A percentile compares a stretch with the other conserved stretches of the same genome.
Conservation (phyloP, 2,113 vertebrate species). For the Carassius gibelio region DNA sequence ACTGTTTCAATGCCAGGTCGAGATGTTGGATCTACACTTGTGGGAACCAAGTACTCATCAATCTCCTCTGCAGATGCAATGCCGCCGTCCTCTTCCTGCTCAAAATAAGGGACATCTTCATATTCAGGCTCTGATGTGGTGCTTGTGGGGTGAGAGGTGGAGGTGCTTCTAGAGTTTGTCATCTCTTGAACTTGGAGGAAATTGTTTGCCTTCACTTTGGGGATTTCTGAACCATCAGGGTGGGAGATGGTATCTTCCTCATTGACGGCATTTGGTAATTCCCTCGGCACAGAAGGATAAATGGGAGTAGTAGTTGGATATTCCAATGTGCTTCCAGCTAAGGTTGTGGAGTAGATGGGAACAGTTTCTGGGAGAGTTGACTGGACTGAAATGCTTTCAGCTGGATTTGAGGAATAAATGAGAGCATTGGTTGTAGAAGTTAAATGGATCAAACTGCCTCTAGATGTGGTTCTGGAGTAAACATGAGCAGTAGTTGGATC, state of each 20-base stretch:
- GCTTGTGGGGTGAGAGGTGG: no score
- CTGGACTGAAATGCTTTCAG: no score
- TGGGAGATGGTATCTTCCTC: constrained; percentile 15
- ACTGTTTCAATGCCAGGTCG: constrained; percentile 4
- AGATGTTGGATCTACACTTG: constrained; percentile 13
- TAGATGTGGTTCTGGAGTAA: neutral
- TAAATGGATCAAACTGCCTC: neutral
- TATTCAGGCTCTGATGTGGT: neutral
- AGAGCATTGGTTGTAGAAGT: neutral
- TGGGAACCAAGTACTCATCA: constrained; percentile 29
- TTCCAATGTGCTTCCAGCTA: neutral
- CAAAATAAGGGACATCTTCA: neutral
- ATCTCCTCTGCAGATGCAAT: neutral
- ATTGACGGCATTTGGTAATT: constrained; percentile 4
- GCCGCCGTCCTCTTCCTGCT: constrained; percentile 9
- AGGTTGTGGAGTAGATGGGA: neutral
- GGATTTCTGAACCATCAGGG: neutral
- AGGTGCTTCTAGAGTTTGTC: neutral
- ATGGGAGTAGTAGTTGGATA: neutral
- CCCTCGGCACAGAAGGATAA: neutral
- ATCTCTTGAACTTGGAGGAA: neutral
- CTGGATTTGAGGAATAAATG: neutral
- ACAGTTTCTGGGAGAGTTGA: no score
- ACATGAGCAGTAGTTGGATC: neutral
- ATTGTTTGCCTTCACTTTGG: constrained; percentile 16